Evolutionary conservation across 2,797 vertebrate genomes (phyloP).

Genomic region (Notamacropus eugenii): DNA sequence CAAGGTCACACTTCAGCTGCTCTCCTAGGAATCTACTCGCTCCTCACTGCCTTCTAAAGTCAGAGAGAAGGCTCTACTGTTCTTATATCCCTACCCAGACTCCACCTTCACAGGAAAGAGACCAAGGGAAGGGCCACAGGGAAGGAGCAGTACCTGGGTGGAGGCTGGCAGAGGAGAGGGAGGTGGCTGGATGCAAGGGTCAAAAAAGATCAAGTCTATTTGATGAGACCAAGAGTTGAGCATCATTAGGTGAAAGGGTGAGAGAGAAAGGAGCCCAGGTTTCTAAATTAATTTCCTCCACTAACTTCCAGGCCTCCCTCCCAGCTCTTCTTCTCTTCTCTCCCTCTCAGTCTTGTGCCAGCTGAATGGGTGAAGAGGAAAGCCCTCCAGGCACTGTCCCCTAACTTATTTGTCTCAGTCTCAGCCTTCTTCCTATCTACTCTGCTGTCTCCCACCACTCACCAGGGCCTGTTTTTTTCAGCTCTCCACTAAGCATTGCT

Average conservation of each 20-base stretch:
- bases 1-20: not conserved
- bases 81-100: not conserved
- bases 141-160: not conserved
- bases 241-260: not conserved
- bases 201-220: not conserved
- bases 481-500: no score
- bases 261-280: not conserved
- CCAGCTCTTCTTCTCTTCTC: not conserved
- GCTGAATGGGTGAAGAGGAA: no score
- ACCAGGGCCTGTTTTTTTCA: no score
- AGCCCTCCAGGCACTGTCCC: no score
- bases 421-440: no score
- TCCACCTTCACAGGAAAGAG: not conserved
- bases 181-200: not conserved
- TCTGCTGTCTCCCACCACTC: no score
- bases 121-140: not conserved
- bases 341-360: no score
- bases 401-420: no score
- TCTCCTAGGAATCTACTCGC: not conserved
- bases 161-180: not conserved
- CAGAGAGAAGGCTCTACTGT: not conserved
- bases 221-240: not conserved
- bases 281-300: not conserved
- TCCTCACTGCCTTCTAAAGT: not conserved
- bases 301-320: not conserved